Percentiles rank a stretch among this genome's conserved stretches.
phyloP scores from a whole-genome alignment of 2,113 vertebrate species.

The Orientallactaga bullata region DNA sequence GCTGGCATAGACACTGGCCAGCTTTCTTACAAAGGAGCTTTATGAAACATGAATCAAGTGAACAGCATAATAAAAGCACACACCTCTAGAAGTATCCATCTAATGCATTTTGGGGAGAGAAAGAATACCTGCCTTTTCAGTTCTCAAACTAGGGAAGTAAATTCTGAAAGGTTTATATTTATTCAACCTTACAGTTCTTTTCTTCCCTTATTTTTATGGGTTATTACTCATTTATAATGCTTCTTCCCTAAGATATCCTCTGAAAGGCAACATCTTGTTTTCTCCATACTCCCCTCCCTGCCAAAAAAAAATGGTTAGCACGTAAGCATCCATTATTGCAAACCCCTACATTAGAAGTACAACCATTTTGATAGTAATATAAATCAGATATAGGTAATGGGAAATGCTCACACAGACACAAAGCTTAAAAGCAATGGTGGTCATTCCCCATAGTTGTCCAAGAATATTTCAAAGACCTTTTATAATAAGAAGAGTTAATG shows the following conservation, averaged over 20 bases:
- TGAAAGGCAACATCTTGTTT: conserved; percentile 53
- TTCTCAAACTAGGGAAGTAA: conserved; percentile 60
- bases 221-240: conserved; percentile 48
- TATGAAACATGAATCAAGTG: conserved; percentile 83
- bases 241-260: not conserved
- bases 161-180: conserved; percentile 73
- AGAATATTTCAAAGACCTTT: conserved; percentile 21
- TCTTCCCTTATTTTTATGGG: conserved; percentile 42
- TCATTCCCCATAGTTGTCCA: conserved; percentile 31
- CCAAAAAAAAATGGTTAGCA: not conserved
- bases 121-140: conserved; percentile 50
- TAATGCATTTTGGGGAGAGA: conserved; percentile 5
- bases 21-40: conserved; percentile 79
- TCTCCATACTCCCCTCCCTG: not conserved
- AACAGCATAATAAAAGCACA: conserved; percentile 74
- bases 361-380: conserved; percentile 4
- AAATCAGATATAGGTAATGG: conserved; percentile 23
- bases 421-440: conserved; percentile 49
- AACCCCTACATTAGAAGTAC: not conserved
- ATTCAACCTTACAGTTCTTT: conserved; percentile 51
- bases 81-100: conserved; percentile 68
- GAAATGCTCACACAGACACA: not conserved
- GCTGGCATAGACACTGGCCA: conserved; percentile 66
- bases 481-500: not conserved
- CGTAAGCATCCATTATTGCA: not conserved